A percentile compares a stretch with the other conserved stretches of the same genome.
phyloP scores from a whole-genome alignment of 1,140 invertebrate species.

The Pomacea maculata region DNA sequence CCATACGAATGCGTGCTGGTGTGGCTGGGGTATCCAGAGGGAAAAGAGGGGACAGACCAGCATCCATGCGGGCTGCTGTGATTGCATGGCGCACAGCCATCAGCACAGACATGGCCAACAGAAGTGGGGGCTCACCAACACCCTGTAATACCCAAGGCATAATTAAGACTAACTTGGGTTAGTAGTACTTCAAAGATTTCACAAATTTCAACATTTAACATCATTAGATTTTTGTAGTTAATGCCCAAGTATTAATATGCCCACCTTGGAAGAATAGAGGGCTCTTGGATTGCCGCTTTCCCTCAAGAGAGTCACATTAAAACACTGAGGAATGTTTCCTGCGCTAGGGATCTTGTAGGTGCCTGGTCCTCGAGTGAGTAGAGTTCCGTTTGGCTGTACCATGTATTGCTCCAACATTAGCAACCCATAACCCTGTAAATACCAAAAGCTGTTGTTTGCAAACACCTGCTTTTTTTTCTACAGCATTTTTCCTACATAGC shows the following conservation, averaged over 20 bases:
- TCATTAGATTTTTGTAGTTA: neutral
- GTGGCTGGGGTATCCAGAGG: conserved; percentile 88
- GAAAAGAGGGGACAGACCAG: conserved; percentile 72
- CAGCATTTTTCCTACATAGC: too few relatives aligned
- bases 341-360: conserved; percentile 91
- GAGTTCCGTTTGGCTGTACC: conserved; percentile 80
- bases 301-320: conserved; percentile 90
- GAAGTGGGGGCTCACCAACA: conserved; percentile 92
- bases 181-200: too few relatives aligned
- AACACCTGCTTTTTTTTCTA: neutral
- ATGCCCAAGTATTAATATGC: too few relatives aligned
- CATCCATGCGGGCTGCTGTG: conserved; percentile 76
- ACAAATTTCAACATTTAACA: too few relatives aligned
- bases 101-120: conserved; percentile 83
- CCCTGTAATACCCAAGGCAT: conserved; percentile 72
- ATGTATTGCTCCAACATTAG: conserved; percentile 89
- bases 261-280: conserved; percentile 92
- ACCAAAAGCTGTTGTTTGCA: neutral
- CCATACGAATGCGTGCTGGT: conserved; percentile 87
- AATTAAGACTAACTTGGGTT: neutral
- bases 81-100: conserved; percentile 93
- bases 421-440: conserved; percentile 80
- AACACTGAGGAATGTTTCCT: conserved; percentile 86
- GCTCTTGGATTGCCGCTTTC: conserved; percentile 85
- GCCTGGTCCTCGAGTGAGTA: conserved; percentile 86